Base-by-base conservation (phyloP, 2,888 invertebrate species). In the Ditylenchus weischeri region DNA sequence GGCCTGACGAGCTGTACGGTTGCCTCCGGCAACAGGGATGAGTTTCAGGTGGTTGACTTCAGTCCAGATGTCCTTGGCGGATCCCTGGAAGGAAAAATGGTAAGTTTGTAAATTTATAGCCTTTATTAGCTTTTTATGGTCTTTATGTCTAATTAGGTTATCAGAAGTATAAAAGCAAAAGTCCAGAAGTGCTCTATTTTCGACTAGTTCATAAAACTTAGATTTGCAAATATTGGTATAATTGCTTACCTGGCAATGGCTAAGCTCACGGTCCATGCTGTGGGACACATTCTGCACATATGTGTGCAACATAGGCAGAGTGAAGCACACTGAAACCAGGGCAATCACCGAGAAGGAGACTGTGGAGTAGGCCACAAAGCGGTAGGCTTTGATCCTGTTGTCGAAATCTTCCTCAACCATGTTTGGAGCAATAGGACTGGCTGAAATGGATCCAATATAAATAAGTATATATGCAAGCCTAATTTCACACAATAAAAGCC, bases 1-100 rank as follows among this genome's bases (percentile, higher is more conserved):
- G 19, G 76, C 71, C 69, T 79, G 79, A 73, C 79, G 76, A 63
- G 76, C 75, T 50, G 78, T 74, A 70, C 77, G 71, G 60, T 75
- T 75, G 66, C 78, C 71, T 62, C 76, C 76, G 47, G 70, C 66
- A 29, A 70, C 63, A 15, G 76, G 77, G 35, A 75, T 71, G 62
- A 71, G 74, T 72, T 79, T 80, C 64, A 80, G 74, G 43, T 73
- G 67, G 68, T 73, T 74, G 51, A 80, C 80, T 64, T 79, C 80
- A 13, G 77, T 72, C 80, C 80, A 80, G 73, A 80, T 79, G 69
- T 79, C 80, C 65, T 78, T 78, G 64, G 80, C 80, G 57, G 78
- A 77, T 19, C 76, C 78, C 76, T 74, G 21, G 13, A 67, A 66
- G 4, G 6, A 15, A 58, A 19, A 29, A 43, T 15, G 29, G 57